These are phyloP conservation scores for Cheumatopsyche charites DNA, from an alignment of 1,140 invertebrate species.

Conservation along the genomic window DNA sequence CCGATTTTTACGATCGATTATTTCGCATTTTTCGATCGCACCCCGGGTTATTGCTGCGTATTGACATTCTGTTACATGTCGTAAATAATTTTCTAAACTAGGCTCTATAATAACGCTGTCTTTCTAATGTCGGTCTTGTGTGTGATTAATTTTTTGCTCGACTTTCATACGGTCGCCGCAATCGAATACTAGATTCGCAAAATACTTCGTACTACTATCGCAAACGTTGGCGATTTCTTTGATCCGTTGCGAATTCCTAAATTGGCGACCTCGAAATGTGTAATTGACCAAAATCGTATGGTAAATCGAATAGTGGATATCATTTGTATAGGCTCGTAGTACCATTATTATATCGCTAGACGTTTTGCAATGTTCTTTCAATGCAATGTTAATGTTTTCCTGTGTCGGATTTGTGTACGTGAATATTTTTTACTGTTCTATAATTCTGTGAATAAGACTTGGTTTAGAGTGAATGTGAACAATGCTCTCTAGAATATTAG, in stretches of 20 bases:
- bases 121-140: slow-evolving; percentile 3
- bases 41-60: not conserved
- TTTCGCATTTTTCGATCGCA: no score
- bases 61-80: slow-evolving; percentile 10
- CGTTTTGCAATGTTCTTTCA: no score
- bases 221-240: no score
- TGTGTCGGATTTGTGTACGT: no score
- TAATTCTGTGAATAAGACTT: not conserved
- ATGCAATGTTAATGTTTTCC: not conserved
- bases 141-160: slow-evolving; percentile 22
- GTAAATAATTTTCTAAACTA: slow-evolving; percentile 11
- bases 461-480: slow-evolving; percentile 8
- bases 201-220: not conserved
- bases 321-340: not conserved
- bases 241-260: no score
- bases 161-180: slow-evolving; percentile 14
- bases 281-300: no score
- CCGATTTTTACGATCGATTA: no score
- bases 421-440: no score
- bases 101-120: not conserved
- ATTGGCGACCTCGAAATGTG: no score
- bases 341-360: no score
- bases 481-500: not conserved
- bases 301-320: no score
- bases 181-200: not conserved